These are phyloP conservation scores for Planococcus citri DNA, from an alignment of 1,140 invertebrate genomes.

Conservation along the genomic window DNA sequence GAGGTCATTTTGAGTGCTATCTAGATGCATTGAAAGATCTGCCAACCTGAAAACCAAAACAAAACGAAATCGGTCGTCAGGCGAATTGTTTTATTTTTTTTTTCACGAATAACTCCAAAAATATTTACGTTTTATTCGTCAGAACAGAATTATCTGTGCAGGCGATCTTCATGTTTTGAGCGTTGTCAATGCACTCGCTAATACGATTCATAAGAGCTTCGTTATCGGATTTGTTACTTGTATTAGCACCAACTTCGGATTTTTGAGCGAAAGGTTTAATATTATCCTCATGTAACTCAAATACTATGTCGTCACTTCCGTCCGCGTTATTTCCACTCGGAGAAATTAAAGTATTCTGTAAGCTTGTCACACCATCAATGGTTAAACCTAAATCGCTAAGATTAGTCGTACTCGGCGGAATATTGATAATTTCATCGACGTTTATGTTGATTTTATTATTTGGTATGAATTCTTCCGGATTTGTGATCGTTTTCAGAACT, in stretches of 20 bases:
- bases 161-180: slow-evolving; percentile 7
- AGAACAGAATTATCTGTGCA: neutral
- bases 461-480: neutral
- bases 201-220: neutral
- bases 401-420: neutral
- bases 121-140: neutral
- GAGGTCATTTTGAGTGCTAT: slow-evolving; percentile 28
- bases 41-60: slow-evolving; percentile 8
- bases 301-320: neutral
- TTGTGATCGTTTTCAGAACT: neutral
- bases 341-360: neutral
- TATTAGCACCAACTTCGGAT: neutral
- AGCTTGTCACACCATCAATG: neutral
- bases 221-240: neutral
- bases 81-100: slow-evolving; percentile 14
- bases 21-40: slow-evolving; percentile 27
- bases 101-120: neutral
- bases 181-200: neutral
- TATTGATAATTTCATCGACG: neutral
- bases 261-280: neutral
- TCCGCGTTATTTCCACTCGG: neutral
- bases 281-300: neutral
- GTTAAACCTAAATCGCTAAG: neutral
- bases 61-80: too few relatives aligned
- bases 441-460: neutral